Conservation (phyloP, 2,797 vertebrate genomes). For the Aselliscus stoliczkanus region DNA sequence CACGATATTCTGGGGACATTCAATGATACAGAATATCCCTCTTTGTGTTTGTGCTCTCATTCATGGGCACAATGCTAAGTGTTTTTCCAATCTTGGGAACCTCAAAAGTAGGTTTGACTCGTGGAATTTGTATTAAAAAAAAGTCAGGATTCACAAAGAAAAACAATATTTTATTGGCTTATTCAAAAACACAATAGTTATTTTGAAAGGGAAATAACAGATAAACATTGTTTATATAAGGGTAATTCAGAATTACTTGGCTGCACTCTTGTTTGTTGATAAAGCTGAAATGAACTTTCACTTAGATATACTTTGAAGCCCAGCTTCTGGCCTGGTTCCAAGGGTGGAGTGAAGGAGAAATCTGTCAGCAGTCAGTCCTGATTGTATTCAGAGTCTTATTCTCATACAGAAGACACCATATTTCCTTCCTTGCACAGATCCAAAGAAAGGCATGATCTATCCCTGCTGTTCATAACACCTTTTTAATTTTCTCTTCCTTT, state of each 20-base stretch:
- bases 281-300: constrained; percentile 74
- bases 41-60: background rate
- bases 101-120: constrained; percentile 36
- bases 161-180: constrained; percentile 73
- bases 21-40: background rate
- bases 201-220: constrained; percentile 76
- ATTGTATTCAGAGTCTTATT: constrained; percentile 23
- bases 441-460: background rate
- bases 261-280: constrained; percentile 74
- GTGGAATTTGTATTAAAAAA: constrained; percentile 33
- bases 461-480: background rate
- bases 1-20: background rate
- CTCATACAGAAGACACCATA: background rate
- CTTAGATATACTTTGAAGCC: constrained; percentile 72
- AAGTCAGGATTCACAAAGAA: constrained; percentile 55
- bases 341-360: constrained; percentile 61
- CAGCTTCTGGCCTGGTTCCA: constrained; percentile 62
- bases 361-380: constrained; percentile 48
- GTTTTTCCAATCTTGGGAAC: background rate
- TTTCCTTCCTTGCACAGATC: constrained; percentile 32
- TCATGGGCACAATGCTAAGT: background rate
- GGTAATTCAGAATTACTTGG: constrained; percentile 73
- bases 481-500: background rate
- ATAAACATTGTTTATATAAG: constrained; percentile 75
- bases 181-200: constrained; percentile 74